Conservation (phyloP, 1,140 invertebrate species). For the Notospermus geniculatus region DNA sequence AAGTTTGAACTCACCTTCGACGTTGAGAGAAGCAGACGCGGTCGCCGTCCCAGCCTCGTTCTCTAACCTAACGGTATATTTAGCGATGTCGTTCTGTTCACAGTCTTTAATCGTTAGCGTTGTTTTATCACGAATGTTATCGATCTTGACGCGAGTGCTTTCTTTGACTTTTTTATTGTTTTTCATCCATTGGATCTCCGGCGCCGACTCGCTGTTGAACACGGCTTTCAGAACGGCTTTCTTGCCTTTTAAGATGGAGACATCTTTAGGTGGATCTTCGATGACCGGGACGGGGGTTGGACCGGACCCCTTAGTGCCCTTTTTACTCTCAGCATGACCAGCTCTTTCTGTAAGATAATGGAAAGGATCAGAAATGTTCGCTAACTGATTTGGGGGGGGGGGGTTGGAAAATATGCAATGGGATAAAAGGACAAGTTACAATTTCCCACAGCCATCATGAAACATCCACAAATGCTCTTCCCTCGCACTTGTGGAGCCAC, state of each 20-base stretch:
- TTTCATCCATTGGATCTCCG: conserved; percentile 41
- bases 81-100: conserved; percentile 70
- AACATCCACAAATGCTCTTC: no score
- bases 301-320: neutral
- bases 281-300: conserved; percentile 18
- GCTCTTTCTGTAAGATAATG: no score
- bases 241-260: conserved; percentile 29
- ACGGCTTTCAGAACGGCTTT: conserved; percentile 33
- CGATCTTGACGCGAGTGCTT: conserved; percentile 60
- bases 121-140: conserved; percentile 61
- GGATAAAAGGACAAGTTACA: no score
- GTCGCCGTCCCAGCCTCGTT: conserved; percentile 69
- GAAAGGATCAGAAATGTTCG: no score
- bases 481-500: no score
- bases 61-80: conserved; percentile 73
- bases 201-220: conserved; percentile 37
- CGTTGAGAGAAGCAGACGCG: conserved; percentile 70
- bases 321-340: neutral
- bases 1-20: conserved; percentile 88
- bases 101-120: conserved; percentile 65
- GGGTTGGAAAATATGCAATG: no score
- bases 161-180: conserved; percentile 26
- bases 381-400: no score
- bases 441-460: no score
- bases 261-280: conserved; percentile 26